Evolutionary conservation across 2,113 vertebrate genomes (phyloP).

Genomic region (Odocoileus virginianus): DNA sequence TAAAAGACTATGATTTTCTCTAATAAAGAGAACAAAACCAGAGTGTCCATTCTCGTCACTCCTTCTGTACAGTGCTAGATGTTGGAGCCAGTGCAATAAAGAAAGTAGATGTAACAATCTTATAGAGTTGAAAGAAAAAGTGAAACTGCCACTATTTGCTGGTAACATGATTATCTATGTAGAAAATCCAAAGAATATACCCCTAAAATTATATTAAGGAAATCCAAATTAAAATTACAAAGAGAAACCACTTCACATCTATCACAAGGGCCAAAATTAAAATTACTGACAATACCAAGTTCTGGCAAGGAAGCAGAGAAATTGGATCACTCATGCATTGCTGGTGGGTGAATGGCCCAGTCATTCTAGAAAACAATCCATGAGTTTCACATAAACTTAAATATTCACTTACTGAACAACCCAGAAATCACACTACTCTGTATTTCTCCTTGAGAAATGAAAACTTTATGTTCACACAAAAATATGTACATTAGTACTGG

Average conservation of each 20-base stretch:
- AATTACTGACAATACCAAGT: background rate
- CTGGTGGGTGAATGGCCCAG: background rate
- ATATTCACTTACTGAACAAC: background rate
- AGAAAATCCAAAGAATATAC: background rate
- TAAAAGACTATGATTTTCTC: background rate
- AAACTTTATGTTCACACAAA: too few species aligned
- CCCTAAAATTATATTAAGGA: background rate
- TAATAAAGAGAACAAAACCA: too few species aligned
- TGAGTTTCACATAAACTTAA: background rate
- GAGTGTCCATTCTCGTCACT: too few species aligned
- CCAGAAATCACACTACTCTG: too few species aligned
- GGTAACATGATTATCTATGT: background rate
- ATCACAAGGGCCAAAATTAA: background rate
- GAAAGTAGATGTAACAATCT: background rate
- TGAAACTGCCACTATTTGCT: background rate
- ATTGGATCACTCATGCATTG: background rate
- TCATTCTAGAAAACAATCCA: background rate
- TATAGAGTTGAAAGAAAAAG: background rate
- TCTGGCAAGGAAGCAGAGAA: background rate
- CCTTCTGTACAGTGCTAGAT: fast-evolving
- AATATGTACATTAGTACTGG: background rate
- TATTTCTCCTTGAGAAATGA: too few species aligned
- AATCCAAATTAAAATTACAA: background rate
- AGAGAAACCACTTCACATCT: background rate
- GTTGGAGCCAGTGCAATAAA: background rate